Evolutionary conservation across 2,797 vertebrate species (phyloP).

Genomic region (Distichodus sexfasciatus): DNA sequence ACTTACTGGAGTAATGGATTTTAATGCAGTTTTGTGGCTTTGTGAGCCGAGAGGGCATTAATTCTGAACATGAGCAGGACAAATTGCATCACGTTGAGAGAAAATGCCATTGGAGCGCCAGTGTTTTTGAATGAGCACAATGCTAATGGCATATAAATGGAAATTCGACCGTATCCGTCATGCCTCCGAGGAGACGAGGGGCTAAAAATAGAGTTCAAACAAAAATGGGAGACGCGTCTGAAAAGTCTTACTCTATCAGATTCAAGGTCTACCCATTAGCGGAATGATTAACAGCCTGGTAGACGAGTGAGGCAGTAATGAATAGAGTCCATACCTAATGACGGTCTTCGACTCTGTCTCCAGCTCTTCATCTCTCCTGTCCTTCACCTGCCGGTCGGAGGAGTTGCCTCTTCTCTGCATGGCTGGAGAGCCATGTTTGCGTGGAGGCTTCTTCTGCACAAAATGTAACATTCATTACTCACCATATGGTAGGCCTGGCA

Average conservation of each 20-base stretch:
- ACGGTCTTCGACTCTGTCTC: slow-evolving; percentile 66
- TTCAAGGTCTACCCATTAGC: neutral
- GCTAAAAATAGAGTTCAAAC: neutral
- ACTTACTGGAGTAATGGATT: slow-evolving; percentile 45
- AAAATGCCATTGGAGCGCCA: neutral
- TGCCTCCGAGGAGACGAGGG: neutral
- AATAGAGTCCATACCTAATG: slow-evolving; percentile 72
- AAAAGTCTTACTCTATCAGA: neutral
- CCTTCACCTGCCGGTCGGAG: slow-evolving; percentile 53
- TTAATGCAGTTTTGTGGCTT: slow-evolving; percentile 31
- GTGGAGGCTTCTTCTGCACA: slow-evolving; percentile 64
- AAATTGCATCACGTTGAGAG: slow-evolving; percentile 2
- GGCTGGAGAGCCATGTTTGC: slow-evolving; percentile 63
- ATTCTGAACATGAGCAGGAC: neutral
- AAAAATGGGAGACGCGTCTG: neutral
- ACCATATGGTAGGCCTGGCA: no score
- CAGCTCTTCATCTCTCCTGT: slow-evolving; percentile 18
- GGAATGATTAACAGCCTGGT: neutral
- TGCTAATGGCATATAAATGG: neutral
- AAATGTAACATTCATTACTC: no score
- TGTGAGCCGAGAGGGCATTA: neutral
- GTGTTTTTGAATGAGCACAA: neutral
- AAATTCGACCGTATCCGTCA: neutral
- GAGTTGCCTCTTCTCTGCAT: slow-evolving; percentile 61
- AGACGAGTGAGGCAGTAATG: neutral